These are phyloP conservation scores for Endotricha flammealis DNA, from an alignment of 2,888 invertebrate genomes.

Conservation along the genomic window DNA sequence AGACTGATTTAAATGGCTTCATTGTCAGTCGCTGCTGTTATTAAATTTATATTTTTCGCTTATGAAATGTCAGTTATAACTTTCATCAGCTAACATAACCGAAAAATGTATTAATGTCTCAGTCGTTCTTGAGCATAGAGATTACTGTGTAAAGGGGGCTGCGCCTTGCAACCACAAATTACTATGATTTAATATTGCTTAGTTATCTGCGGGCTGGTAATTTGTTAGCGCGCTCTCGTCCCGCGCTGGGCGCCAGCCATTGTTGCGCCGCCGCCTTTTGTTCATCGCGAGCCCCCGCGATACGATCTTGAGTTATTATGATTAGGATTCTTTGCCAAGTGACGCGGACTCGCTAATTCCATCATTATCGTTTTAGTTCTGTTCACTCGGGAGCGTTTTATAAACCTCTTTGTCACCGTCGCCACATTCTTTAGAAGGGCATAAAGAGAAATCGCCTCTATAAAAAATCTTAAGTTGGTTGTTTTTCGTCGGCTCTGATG, in stretches of 20 bases:
- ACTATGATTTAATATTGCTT: conserved; percentile 78
- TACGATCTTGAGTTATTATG: conserved; percentile 77
- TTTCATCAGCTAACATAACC: background rate
- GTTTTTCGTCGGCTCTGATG: conserved; percentile 34
- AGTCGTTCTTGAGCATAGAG: conserved; percentile 38
- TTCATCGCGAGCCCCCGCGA: conserved; percentile 69
- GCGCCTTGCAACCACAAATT: conserved; percentile 72
- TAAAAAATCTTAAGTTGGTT: conserved; percentile 24
- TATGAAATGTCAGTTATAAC: conserved; percentile 3
- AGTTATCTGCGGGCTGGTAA: conserved; percentile 75
- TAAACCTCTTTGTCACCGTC: conserved; percentile 30
- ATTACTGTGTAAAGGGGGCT: conserved; percentile 59
- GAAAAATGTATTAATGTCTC: conserved; percentile 43
- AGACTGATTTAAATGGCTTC: conserved; percentile 49
- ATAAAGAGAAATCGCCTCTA: conserved; percentile 9
- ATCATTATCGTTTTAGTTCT: conserved; percentile 65
- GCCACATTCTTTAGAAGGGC: conserved; percentile 15
- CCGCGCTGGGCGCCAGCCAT: conserved; percentile 70
- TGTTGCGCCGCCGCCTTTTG: conserved; percentile 72
- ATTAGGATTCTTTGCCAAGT: conserved; percentile 76
- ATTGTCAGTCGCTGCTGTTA: conserved; percentile 23
- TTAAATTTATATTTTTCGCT: conserved; percentile 16
- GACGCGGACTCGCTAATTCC: conserved; percentile 70
- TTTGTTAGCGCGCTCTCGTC: conserved; percentile 69
- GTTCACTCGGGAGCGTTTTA: conserved; percentile 38